phyloP scores from a whole-genome alignment of 2,888 invertebrate genomes.

The Morinoia aosen region DNA sequence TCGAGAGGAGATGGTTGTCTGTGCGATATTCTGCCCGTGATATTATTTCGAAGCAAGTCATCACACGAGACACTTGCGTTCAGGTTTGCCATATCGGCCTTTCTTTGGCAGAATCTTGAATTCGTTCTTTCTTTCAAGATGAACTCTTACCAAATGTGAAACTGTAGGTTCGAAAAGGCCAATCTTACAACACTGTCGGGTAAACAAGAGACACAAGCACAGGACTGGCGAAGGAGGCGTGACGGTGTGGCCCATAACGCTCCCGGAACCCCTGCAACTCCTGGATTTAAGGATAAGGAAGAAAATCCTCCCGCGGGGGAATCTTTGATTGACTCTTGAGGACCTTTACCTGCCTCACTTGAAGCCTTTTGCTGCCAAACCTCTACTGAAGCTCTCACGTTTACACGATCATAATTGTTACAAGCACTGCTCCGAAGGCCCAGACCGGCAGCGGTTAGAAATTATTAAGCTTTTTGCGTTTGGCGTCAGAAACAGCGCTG shows the following conservation, averaged over 20 bases:
- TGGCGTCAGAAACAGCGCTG: not conserved
- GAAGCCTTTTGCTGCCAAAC: not conserved
- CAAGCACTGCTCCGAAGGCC: not conserved
- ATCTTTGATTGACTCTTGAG: constrained; percentile 43
- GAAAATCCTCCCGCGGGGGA: constrained; percentile 24
- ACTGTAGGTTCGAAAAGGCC: too few species aligned
- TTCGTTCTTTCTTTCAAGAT: too few species aligned
- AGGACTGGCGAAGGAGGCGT: not conserved
- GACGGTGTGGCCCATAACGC: not conserved
- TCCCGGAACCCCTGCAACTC: not conserved
- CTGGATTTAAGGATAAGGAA: constrained; percentile 23
- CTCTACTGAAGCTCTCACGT: not conserved
- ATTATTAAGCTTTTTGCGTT: not conserved
- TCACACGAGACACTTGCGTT: too few species aligned
- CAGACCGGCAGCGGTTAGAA: not conserved
- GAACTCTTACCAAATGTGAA: too few species aligned
- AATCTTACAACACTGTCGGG: not conserved
- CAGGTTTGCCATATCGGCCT: too few species aligned
- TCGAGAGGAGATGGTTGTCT: too few species aligned
- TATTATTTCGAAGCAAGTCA: too few species aligned
- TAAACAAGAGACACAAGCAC: not conserved
- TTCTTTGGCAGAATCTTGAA: too few species aligned
- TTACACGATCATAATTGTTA: not conserved
- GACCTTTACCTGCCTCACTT: constrained; percentile 26
- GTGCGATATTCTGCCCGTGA: too few species aligned